Evolutionary conservation across 92 coral and sea anemone species (phyloP).

Genomic region (Meandrina meandrites): DNA sequence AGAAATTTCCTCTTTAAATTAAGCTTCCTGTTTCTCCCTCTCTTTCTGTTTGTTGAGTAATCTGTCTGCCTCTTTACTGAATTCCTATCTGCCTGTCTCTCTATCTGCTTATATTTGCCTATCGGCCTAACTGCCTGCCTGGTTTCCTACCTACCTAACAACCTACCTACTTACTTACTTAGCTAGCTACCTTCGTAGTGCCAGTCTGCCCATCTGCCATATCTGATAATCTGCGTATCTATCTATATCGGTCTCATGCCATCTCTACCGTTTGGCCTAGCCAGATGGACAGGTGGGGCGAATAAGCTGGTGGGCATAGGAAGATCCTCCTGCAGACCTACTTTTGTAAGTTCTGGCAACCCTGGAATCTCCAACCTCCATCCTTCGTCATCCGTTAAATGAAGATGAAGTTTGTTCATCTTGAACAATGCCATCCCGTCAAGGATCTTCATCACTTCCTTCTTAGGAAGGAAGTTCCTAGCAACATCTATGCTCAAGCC

Average conservation of each 20-base stretch:
- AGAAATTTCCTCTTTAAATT: background rate
- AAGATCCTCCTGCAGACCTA: background rate
- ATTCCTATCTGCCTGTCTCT: background rate
- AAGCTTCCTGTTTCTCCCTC: background rate
- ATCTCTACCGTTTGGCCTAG: background rate
- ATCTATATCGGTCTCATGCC: no score
- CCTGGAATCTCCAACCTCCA: constrained; percentile 91
- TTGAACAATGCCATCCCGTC: constrained; percentile 59
- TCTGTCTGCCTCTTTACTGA: background rate
- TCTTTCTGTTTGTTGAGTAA: background rate
- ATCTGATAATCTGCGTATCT: background rate
- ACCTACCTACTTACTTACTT: background rate
- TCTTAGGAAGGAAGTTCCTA: constrained; percentile 81
- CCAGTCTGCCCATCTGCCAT: background rate
- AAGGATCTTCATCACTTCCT: constrained; percentile 49
- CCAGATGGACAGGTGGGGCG: no score
- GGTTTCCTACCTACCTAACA: background rate
- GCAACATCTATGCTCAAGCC: constrained; percentile 75
- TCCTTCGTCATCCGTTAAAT: constrained; percentile 83
- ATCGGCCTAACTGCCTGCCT: background rate
- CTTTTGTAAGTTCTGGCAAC: constrained; percentile 69
- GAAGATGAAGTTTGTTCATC: constrained; percentile 79
- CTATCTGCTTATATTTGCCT: background rate
- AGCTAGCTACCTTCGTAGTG: background rate
- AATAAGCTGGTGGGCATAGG: no score